Percentiles rank a stretch among this genome's conserved stretches.
These are phyloP conservation scores for Thymallus thymallus DNA, from an alignment of 2,113 vertebrate species.

Conservation along the genomic window DNA sequence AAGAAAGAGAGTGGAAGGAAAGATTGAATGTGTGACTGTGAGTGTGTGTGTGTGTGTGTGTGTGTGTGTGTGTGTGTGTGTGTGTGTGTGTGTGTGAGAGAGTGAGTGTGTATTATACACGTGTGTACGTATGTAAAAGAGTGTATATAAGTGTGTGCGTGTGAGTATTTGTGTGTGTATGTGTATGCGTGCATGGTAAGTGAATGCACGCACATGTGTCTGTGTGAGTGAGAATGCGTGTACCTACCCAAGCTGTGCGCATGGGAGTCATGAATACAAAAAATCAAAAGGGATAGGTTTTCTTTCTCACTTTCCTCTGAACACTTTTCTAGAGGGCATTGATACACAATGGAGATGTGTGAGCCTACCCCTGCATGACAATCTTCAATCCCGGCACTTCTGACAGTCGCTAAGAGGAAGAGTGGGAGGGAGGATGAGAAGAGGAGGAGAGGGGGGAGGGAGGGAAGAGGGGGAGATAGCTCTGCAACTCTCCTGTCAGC, in stretches of 20 bases:
- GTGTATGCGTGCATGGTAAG: neutral
- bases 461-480: slow-evolving; percentile 19
- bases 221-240: slow-evolving; percentile 14
- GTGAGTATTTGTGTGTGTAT: slow-evolving; percentile 31
- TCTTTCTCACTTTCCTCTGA: slow-evolving; percentile 21
- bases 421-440: slow-evolving; percentile 12
- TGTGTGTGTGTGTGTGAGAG: slow-evolving; percentile 7
- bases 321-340: slow-evolving; percentile 40
- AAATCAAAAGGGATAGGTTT: neutral
- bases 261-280: neutral
- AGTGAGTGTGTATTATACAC: neutral
- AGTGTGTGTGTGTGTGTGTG: slow-evolving; percentile 8
- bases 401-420: slow-evolving; percentile 16
- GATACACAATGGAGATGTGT: slow-evolving; percentile 51
- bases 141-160: slow-evolving; percentile 38
- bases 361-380: slow-evolving; percentile 46
- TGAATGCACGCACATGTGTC: slow-evolving; percentile 10
- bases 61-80: slow-evolving; percentile 28
- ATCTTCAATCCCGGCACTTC: slow-evolving; percentile 35
- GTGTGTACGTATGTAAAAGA: slow-evolving; percentile 16
- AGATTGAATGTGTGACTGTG: no score
- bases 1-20: neutral
- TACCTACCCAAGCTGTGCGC: slow-evolving; percentile 34
- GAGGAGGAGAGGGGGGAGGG: slow-evolving; percentile 22
- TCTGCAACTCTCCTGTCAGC: slow-evolving; percentile 39